These are phyloP conservation scores for Pilophorus perplexus DNA, from an alignment of 2,888 invertebrate genomes.

Conservation along the genomic window DNA sequence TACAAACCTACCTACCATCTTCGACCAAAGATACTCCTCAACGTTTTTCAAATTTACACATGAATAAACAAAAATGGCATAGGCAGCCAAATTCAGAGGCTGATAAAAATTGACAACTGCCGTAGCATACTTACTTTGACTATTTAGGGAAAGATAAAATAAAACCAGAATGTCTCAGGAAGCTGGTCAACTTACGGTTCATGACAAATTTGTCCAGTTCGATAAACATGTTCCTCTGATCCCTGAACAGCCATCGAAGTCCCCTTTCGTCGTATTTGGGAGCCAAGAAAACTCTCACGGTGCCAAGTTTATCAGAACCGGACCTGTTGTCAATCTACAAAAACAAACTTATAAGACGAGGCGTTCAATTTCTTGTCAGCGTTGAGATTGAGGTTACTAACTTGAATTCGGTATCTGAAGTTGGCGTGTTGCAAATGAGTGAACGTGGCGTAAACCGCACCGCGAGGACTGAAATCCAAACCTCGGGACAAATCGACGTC, in stretches of 20 bases:
- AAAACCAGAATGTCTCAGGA: no score
- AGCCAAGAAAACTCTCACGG: conserved; percentile 68
- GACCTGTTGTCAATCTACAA: conserved; percentile 49
- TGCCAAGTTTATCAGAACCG: conserved; percentile 55
- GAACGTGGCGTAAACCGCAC: conserved; percentile 68
- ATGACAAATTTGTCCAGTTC: conserved; percentile 71
- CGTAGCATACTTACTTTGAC: no score
- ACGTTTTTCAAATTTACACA: no score
- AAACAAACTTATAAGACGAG: no score
- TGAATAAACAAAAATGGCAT: no score
- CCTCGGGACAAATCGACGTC: conserved; percentile 75
- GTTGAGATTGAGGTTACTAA: conserved; percentile 50
- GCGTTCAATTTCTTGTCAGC: not conserved
- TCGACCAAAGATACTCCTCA: no score
- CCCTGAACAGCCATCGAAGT: conserved; percentile 61
- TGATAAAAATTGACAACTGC: no score
- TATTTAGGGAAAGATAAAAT: no score
- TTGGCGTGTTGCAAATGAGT: conserved; percentile 75
- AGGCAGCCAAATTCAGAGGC: no score
- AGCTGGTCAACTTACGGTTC: conserved; percentile 62
- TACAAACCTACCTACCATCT: no score
- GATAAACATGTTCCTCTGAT: conserved; percentile 65
- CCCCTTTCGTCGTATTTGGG: conserved; percentile 67
- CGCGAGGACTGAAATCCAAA: conserved; percentile 76
- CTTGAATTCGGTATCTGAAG: conserved; percentile 62